phyloP scores from a whole-genome alignment of 2,113 vertebrate species.

The Puntigrus tetrazona region DNA sequence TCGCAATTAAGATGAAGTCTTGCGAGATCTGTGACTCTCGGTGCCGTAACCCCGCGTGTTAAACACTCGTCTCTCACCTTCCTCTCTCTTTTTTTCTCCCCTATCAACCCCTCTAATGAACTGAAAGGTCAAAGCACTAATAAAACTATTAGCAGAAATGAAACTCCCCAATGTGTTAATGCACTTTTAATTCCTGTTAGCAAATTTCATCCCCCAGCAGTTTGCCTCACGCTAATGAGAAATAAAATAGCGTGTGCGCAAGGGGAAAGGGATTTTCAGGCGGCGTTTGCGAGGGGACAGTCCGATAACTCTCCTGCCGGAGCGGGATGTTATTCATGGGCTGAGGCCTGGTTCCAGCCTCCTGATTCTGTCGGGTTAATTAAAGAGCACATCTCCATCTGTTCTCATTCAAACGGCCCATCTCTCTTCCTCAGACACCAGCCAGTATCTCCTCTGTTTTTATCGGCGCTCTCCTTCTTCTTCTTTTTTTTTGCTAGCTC shows the following conservation, averaged over 20 bases:
- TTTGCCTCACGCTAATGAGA: slow-evolving; percentile 82
- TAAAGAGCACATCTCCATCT: slow-evolving; percentile 84
- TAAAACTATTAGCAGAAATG: slow-evolving; percentile 85
- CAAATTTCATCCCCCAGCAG: slow-evolving; percentile 85
- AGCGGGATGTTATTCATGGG: slow-evolving; percentile 79
- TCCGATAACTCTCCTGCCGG: slow-evolving; percentile 47
- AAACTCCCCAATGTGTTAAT: slow-evolving; percentile 84
- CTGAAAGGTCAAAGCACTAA: slow-evolving; percentile 84
- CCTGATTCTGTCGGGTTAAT: slow-evolving; percentile 83
- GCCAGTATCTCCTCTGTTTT: slow-evolving; percentile 24
- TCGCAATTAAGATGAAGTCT: not conserved
- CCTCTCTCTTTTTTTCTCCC: slow-evolving; percentile 5
- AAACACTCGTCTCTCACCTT: not conserved
- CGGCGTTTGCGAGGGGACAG: slow-evolving; percentile 55
- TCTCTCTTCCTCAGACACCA: slow-evolving; percentile 59
- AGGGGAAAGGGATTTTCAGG: slow-evolving; percentile 29
- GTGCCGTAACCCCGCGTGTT: slow-evolving; percentile 6
- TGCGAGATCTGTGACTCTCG: not conserved
- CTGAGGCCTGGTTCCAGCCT: slow-evolving; percentile 78
- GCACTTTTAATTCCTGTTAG: slow-evolving; percentile 87
- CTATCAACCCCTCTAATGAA: slow-evolving; percentile 78
- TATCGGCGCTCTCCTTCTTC: slow-evolving; percentile 46
- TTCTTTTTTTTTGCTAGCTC: slow-evolving; percentile 14
- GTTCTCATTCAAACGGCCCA: slow-evolving; percentile 76
- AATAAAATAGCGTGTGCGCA: slow-evolving; percentile 75